Evolutionary conservation across 2,113 vertebrate genomes (phyloP).

Genomic region (Lucifuga dentata): DNA sequence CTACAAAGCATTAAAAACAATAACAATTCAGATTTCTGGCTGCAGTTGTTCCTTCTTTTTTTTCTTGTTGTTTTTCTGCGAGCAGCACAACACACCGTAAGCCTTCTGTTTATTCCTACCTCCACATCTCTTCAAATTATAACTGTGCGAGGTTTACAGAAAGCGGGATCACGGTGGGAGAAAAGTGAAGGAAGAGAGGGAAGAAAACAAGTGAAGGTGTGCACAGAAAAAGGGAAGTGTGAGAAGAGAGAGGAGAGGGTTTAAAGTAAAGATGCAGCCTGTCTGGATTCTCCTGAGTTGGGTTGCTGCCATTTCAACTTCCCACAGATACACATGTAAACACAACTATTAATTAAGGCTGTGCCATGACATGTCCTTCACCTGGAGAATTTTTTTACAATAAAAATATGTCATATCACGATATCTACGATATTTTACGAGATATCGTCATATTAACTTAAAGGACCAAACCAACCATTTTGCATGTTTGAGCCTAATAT

Average conservation of each 20-base stretch:
- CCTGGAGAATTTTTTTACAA: too few species aligned
- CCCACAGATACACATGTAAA: slow-evolving; percentile 7
- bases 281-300: slow-evolving; percentile 4
- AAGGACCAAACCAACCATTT: too few species aligned
- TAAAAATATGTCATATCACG: too few species aligned
- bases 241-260: not conserved
- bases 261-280: not conserved
- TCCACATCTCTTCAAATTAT: slow-evolving; percentile 58
- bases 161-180: not conserved
- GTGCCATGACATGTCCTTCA: too few species aligned
- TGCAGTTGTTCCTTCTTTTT: slow-evolving; percentile 22
- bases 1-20: slow-evolving; percentile 13
- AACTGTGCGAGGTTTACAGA: slow-evolving; percentile 34
- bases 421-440: too few species aligned
- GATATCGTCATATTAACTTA: too few species aligned
- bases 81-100: slow-evolving; percentile 18
- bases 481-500: too few species aligned
- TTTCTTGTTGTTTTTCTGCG: slow-evolving; percentile 47
- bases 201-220: slow-evolving; percentile 9
- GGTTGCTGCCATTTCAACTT: slow-evolving; percentile 21
- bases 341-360: too few species aligned
- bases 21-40: not conserved
- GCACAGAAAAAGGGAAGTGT: not conserved
- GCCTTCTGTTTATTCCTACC: slow-evolving; percentile 51
- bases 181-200: not conserved